Percentiles rank a stretch among this genome's conserved stretches.
These are phyloP conservation scores for Cervus canadensis DNA, from an alignment of 2,113 vertebrate genomes.

Conservation along the genomic window DNA sequence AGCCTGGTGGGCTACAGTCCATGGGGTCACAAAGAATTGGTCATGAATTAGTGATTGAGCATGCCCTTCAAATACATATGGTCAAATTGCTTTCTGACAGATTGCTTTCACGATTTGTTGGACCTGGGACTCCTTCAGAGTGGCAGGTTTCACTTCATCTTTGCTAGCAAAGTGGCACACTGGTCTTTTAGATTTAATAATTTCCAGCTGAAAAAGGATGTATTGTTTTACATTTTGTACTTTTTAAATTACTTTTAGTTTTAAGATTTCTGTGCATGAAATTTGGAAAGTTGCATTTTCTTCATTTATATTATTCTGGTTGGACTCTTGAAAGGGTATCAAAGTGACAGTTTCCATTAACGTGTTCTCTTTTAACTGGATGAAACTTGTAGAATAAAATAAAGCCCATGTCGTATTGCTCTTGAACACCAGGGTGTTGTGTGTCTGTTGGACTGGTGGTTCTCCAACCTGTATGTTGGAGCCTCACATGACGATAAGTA, in stretches of 20 bases:
- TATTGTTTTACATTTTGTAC: not conserved
- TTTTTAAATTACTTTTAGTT: not conserved
- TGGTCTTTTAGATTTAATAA: not conserved
- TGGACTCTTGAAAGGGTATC: not conserved
- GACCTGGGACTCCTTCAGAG: not conserved
- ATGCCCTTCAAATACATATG: not conserved
- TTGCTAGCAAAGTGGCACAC: not conserved
- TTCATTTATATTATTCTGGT: not conserved
- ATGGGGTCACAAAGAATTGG: not conserved
- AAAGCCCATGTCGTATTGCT: not conserved
- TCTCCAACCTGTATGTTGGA: not conserved
- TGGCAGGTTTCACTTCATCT: not conserved
- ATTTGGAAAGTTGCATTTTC: not conserved
- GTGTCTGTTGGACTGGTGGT: not conserved
- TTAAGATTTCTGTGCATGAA: not conserved
- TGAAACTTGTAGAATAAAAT: not conserved
- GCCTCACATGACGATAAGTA: not conserved
- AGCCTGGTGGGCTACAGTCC: not conserved
- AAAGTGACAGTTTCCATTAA: not conserved
- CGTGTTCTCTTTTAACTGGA: not conserved
- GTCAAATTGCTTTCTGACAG: not conserved
- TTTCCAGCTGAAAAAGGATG: not conserved
- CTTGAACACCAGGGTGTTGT: not conserved
- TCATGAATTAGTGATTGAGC: not conserved
- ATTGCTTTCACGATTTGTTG: rapidly evolving